A percentile compares a stretch with the other conserved stretches of the same genome.
Conservation (phyloP, 2,797 vertebrate genomes). For the Liparis tanakae region DNA sequence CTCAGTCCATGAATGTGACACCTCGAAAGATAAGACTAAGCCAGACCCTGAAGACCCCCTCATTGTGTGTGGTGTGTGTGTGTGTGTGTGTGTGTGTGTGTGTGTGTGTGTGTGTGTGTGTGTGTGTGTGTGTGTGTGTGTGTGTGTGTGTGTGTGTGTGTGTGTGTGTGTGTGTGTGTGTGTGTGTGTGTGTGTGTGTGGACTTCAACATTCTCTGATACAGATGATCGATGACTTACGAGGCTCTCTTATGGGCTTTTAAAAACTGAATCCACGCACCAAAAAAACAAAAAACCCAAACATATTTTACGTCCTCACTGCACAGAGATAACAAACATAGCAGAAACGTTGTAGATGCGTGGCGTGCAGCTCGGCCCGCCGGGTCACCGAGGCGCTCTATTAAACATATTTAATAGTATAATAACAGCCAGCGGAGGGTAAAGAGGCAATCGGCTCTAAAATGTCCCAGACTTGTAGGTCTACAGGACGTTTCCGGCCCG, state of each 20-base stretch:
- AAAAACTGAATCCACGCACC: background rate
- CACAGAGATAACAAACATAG: background rate
- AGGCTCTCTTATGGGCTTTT: background rate
- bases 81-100: slow-evolving; percentile 11
- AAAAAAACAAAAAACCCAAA: background rate
- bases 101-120: slow-evolving; percentile 7
- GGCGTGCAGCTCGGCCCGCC: background rate
- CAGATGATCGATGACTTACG: slow-evolving; percentile 8
- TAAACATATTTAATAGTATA: slow-evolving; percentile 39
- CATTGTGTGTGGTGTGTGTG: slow-evolving; percentile 41
- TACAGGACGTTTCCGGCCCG: slow-evolving; percentile 30
- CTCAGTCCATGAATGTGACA: slow-evolving; percentile 53
- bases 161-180: slow-evolving; percentile 17
- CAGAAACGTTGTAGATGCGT: background rate
- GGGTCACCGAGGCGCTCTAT: slow-evolving; percentile 47
- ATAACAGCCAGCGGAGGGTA: slow-evolving; percentile 35
- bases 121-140: slow-evolving; percentile 7
- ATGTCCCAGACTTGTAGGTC: slow-evolving; percentile 28
- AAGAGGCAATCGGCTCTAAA: slow-evolving; percentile 40
- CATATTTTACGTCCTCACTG: background rate
- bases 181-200: slow-evolving; percentile 11
- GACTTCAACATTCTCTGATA: background rate
- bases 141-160: slow-evolving; percentile 10
- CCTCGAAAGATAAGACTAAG: slow-evolving; percentile 60
- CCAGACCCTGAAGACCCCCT: slow-evolving; percentile 47